Evolutionary conservation across 2,888 invertebrate genomes (phyloP).

Genomic region (Dolichopus griseipennis): DNA sequence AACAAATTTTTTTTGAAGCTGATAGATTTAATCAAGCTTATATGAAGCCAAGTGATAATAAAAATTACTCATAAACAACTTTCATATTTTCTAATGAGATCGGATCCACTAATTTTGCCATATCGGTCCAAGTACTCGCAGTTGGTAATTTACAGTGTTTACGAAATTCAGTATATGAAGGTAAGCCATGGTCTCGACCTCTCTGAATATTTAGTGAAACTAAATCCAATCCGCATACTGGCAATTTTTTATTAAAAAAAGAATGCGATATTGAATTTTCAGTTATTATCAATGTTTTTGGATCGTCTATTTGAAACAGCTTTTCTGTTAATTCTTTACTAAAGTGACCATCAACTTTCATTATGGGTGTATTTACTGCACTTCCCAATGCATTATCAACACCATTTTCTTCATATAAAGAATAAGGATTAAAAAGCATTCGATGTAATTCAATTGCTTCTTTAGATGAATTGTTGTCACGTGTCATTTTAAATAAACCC

Average conservation of each 20-base stretch:
- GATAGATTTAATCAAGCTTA: no score
- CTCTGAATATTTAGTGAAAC: slow-evolving; percentile 83
- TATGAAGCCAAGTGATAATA: neutral
- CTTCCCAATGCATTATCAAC: slow-evolving; percentile 57
- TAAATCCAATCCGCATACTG: slow-evolving; percentile 68
- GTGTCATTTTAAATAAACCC: slow-evolving; percentile 50
- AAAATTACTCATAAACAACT: slow-evolving; percentile 52
- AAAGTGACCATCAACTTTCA: slow-evolving; percentile 41
- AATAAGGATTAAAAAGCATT: slow-evolving; percentile 73
- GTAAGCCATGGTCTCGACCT: slow-evolving; percentile 80
- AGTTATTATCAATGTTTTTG: slow-evolving; percentile 23
- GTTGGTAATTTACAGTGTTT: slow-evolving; percentile 61
- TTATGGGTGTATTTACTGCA: slow-evolving; percentile 57
- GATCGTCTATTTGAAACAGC: slow-evolving; percentile 34
- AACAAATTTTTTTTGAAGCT: neutral
- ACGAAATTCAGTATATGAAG: slow-evolving; percentile 68
- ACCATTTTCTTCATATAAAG: slow-evolving; percentile 53
- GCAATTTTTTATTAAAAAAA: slow-evolving; percentile 15
- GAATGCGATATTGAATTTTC: neutral
- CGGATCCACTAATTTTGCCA: slow-evolving; percentile 55
- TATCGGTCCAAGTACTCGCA: slow-evolving; percentile 55
- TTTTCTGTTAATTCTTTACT: slow-evolving; percentile 40
- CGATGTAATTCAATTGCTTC: slow-evolving; percentile 65
- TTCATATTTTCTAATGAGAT: slow-evolving; percentile 54
- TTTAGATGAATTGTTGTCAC: slow-evolving; percentile 49